Conservation (phyloP, 2,888 invertebrate species). For the Chymomyza amoena region DNA sequence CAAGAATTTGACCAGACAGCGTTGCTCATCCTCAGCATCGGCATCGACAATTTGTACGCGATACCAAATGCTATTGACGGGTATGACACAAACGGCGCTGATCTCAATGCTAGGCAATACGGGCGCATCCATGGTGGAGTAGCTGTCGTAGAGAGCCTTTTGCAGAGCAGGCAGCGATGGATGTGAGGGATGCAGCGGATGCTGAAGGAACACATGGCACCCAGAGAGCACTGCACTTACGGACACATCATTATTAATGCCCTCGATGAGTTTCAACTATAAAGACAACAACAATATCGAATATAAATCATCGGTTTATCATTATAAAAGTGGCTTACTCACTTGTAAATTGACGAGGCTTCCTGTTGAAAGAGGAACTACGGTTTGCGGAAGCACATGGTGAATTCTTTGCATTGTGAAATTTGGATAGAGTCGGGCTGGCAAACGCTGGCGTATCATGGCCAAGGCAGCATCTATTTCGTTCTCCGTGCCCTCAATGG, state of each 20-base stretch:
- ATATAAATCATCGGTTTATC: background rate
- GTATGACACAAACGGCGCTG: slow-evolving; percentile 93
- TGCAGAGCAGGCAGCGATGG: slow-evolving; percentile 89
- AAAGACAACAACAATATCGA: slow-evolving; percentile 9
- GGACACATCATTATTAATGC: slow-evolving; percentile 94
- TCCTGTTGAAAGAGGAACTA: slow-evolving; percentile 77
- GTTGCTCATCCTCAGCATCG: slow-evolving; percentile 68
- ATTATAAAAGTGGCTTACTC: slow-evolving; percentile 43
- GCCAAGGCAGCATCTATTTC: slow-evolving; percentile 90
- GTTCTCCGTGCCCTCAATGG: slow-evolving; percentile 87
- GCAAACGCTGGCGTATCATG: slow-evolving; percentile 92
- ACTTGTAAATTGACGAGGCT: slow-evolving; percentile 79
- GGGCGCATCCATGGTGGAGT: slow-evolving; percentile 89
- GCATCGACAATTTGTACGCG: slow-evolving; percentile 89
- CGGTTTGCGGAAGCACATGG: slow-evolving; percentile 75
- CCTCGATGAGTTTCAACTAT: slow-evolving; percentile 92
- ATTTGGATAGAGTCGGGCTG: slow-evolving; percentile 87
- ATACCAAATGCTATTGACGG: slow-evolving; percentile 90
- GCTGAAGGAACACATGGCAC: slow-evolving; percentile 95
- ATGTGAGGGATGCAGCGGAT: slow-evolving; percentile 96
- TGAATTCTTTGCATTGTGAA: slow-evolving; percentile 83
- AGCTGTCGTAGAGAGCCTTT: slow-evolving; percentile 89
- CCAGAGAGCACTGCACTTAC: slow-evolving; percentile 92
- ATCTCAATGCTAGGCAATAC: slow-evolving; percentile 86
- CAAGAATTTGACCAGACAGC: slow-evolving; percentile 90